Base-by-base conservation (phyloP, 2,797 vertebrate species). In the Hozukius guyotensis region DNA sequence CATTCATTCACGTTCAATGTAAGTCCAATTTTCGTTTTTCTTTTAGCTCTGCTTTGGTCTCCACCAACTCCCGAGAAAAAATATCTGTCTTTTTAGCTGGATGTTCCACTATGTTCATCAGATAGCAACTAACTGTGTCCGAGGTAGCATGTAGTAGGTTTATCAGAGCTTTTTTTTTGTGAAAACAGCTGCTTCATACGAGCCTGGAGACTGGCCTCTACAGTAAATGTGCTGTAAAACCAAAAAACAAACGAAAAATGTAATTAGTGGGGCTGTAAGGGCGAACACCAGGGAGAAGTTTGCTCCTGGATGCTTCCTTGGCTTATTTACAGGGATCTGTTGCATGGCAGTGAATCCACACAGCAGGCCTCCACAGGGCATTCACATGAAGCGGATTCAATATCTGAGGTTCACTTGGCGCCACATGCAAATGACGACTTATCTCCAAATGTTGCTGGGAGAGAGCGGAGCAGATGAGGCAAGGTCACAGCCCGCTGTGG, bases 391-490 rank as follows among this genome's bases (percentile, higher is more conserved):
- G 69, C 82, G 75, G 74, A 70, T 83, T 88, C 77, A 75, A 61
- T 80, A 85, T 86, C 86, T 72, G 80, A 88, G 82, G 69, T 81
- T 88, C 82, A 80, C 82, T 88, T 86, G 84, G 86, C 29, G 22
- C 83, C 80, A 80, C 80, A 83, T 83, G 82, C 77, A 91, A 92
- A 94, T 90, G 71, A 62, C 1, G 77, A 85, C 82, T 89, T 85
- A 88, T 89, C 84, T 90, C 71, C 62, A 89, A 92, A 91, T 78
- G 76, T 36, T 84, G 87, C 77, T 62, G 20, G 34, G 71, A 46
- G 38, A 46, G 38, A 75, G 70, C 18, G 10, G 36, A 67, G 70
- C 70, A 64, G 64, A 73, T 9, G 46, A 77, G 69, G 78, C 85
- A 77, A 85, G 83, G 82, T 88, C 75, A 80, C 78, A 73, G 85